Conservation (phyloP, 2,888 invertebrate genomes). For the Spisula solida region DNA sequence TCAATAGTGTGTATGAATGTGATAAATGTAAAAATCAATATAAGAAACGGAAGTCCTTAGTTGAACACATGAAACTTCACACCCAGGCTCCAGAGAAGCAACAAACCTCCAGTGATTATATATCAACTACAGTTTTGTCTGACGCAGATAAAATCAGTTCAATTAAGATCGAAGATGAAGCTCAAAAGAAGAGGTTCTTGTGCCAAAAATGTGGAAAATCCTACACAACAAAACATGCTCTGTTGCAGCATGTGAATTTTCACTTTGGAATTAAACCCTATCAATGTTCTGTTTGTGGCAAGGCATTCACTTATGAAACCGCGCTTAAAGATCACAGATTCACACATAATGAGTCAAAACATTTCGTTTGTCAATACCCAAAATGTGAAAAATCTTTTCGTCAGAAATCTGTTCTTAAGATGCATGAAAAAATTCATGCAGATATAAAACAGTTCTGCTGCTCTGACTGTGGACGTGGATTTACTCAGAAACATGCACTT, state of each 20-base stretch:
- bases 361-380: constrained; percentile 84
- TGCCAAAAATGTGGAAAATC: constrained; percentile 83
- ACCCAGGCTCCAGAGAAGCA: constrained; percentile 72
- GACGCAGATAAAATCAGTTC: constrained; percentile 77
- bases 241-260: constrained; percentile 79
- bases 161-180: constrained; percentile 68
- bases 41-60: constrained; percentile 77
- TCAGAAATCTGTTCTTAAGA: constrained; percentile 86
- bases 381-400: constrained; percentile 86
- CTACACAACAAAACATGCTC: constrained; percentile 81
- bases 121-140: constrained; percentile 75
- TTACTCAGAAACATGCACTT: constrained; percentile 88
- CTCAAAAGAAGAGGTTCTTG: constrained; percentile 74
- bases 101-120: constrained; percentile 53
- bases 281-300: constrained; percentile 80
- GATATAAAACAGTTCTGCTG: constrained; percentile 86
- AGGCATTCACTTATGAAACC: constrained; percentile 81
- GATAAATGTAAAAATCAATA: constrained; percentile 81
- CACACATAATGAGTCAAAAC: constrained; percentile 84
- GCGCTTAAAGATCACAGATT: constrained; percentile 83
- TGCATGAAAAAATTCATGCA: constrained; percentile 87
- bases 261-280: constrained; percentile 80
- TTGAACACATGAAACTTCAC: constrained; percentile 78
- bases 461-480: constrained; percentile 86
- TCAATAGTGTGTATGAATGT: constrained; percentile 56